A percentile compares a stretch with the other conserved stretches of the same genome.
These are phyloP conservation scores for Lycaena phlaeas DNA, from an alignment of 2,888 invertebrate species.

Conservation along the genomic window DNA sequence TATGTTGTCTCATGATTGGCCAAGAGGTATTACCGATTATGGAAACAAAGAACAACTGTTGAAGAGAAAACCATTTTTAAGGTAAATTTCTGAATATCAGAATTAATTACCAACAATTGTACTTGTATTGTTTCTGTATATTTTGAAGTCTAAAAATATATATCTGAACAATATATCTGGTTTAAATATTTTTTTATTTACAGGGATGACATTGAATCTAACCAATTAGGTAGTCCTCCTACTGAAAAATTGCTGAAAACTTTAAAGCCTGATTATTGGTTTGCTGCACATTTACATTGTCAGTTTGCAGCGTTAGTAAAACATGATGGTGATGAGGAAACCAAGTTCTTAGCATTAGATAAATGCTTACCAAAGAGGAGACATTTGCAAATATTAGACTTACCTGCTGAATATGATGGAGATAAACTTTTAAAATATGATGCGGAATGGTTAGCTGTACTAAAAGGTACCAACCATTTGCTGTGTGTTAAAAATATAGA, in stretches of 20 bases:
- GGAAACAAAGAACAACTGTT: conserved; percentile 85
- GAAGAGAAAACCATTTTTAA: conserved; percentile 85
- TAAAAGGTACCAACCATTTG: conserved; percentile 91
- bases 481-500: conserved; percentile 78
- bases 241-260: conserved; percentile 85
- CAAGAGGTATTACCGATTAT: conserved; percentile 86
- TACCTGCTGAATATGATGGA: conserved; percentile 69
- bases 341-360: conserved; percentile 95
- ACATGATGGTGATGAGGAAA: conserved; percentile 72
- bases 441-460: conserved; percentile 93
- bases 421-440: conserved; percentile 81
- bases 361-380: conserved; percentile 93
- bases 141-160: no score
- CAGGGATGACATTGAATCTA: conserved; percentile 86
- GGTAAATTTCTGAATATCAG: conserved; percentile 45
- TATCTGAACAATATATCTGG: no score
- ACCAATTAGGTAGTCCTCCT: conserved; percentile 90
- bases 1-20: conserved; percentile 98
- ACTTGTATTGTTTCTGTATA: no score
- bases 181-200: no score
- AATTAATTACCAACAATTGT: no score
- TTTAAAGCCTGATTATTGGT: conserved; percentile 94
- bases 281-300: conserved; percentile 97
- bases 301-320: conserved; percentile 92
- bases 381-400: conserved; percentile 88